Percentiles rank a stretch among this genome's conserved stretches.
These are phyloP conservation scores for Drosophila lowei DNA, from an alignment of 1,140 invertebrate genomes.

Conservation along the genomic window DNA sequence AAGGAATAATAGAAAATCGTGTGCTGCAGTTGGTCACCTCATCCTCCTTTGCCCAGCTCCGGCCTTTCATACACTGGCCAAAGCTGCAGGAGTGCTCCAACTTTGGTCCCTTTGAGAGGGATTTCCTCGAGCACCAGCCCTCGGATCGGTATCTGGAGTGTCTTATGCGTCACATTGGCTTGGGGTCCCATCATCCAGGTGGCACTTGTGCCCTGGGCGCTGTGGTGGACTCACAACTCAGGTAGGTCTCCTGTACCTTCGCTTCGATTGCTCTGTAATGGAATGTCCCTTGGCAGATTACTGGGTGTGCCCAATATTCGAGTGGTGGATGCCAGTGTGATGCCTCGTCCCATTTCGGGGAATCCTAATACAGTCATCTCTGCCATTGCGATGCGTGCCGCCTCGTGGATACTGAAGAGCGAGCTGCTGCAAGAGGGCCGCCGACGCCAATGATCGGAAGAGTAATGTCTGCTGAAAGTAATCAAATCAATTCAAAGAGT, in stretches of 20 bases:
- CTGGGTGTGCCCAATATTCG: slow-evolving; percentile 86
- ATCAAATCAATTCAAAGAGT: not conserved
- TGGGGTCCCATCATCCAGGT: slow-evolving; percentile 88
- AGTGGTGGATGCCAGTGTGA: slow-evolving; percentile 88
- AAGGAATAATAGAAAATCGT: not conserved
- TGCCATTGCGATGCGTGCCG: slow-evolving; percentile 87
- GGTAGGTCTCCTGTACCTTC: slow-evolving; percentile 29
- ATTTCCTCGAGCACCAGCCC: slow-evolving; percentile 70
- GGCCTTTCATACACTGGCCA: slow-evolving; percentile 87
- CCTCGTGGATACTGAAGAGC: slow-evolving; percentile 84
- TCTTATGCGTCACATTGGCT: slow-evolving; percentile 85
- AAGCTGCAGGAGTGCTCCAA: slow-evolving; percentile 85
- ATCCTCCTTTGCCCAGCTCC: slow-evolving; percentile 85
- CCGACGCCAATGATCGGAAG: slow-evolving; percentile 10
- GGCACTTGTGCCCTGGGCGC: slow-evolving; percentile 87
- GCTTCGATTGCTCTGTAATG: not conserved
- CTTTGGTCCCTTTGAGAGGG: slow-evolving; percentile 72
- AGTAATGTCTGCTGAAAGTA: slow-evolving; percentile 5
- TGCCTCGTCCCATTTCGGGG: slow-evolving; percentile 88
- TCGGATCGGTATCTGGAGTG: slow-evolving; percentile 88
- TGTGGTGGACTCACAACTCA: slow-evolving; percentile 63
- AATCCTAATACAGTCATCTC: slow-evolving; percentile 88
- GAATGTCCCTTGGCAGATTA: slow-evolving; percentile 84
- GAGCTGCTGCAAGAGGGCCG: slow-evolving; percentile 46
- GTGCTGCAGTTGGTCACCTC: slow-evolving; percentile 83